These are phyloP conservation scores for Agrochola circellaris DNA, from an alignment of 2,888 invertebrate genomes.

Conservation along the genomic window DNA sequence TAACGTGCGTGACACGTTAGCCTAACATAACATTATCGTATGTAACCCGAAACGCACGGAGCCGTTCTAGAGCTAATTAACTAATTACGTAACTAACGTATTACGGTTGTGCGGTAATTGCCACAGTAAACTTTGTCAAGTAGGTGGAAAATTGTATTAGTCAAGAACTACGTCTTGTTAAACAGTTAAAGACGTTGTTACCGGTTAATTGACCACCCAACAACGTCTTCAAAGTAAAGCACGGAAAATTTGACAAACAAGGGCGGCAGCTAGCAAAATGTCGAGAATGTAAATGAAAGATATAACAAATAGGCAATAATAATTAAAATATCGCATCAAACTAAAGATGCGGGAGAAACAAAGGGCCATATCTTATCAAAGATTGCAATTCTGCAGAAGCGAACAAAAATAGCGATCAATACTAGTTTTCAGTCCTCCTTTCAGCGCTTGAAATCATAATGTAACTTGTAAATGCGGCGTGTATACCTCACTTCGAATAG, in stretches of 20 bases:
- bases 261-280: neutral
- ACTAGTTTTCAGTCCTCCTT: neutral
- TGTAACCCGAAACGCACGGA: conserved; percentile 28
- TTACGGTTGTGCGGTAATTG: conserved; percentile 38
- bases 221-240: neutral
- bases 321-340: neutral
- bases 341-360: neutral
- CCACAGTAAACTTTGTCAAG: conserved; percentile 36
- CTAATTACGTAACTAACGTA: conserved; percentile 49
- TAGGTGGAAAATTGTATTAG: conserved; percentile 29
- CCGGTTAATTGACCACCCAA: neutral
- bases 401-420: neutral
- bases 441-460: conserved; percentile 19
- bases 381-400: neutral
- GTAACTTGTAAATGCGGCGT: conserved; percentile 25
- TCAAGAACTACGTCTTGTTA: conserved; percentile 1
- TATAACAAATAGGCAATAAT: neutral
- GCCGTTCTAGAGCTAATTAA: conserved; percentile 50
- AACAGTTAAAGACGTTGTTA: conserved; percentile 28
- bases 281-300: neutral
- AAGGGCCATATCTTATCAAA: neutral
- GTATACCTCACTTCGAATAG: conserved; percentile 25
- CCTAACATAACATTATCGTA: conserved; percentile 41
- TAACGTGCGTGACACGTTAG: conserved; percentile 34
- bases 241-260: neutral